phyloP scores from a whole-genome alignment of 2,113 vertebrate species.

The Ploceus nigricollis region DNA sequence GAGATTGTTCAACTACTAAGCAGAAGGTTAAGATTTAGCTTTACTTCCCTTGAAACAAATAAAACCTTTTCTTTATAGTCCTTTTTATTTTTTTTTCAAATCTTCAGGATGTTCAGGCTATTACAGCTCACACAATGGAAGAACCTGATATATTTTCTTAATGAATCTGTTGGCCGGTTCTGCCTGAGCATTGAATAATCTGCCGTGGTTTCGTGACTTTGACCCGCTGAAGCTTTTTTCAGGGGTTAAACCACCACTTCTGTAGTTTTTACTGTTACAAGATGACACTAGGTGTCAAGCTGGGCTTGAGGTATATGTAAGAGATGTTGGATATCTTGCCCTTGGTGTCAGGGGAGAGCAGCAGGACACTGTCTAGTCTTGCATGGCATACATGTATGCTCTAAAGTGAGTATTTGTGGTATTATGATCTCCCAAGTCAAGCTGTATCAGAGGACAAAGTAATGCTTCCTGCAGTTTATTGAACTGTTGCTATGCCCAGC shows the following conservation, averaged over 20 bases:
- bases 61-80: not conserved
- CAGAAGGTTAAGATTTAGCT: not conserved
- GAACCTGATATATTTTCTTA: not conserved
- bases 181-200: not conserved
- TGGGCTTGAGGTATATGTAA: not conserved
- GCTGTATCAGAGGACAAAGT: not conserved
- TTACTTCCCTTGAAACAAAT: not conserved
- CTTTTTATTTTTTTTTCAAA: not conserved
- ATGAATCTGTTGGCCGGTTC: not conserved
- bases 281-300: not conserved
- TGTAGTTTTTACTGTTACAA: not conserved
- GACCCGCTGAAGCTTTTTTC: not conserved
- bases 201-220: not conserved
- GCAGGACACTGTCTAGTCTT: not conserved
- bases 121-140: not conserved
- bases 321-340: not conserved
- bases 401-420: not conserved
- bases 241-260: not conserved
- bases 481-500: not conserved
- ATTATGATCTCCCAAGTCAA: not conserved
- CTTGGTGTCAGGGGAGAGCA: not conserved
- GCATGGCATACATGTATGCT: not conserved
- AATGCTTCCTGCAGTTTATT: not conserved
- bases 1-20: not conserved
- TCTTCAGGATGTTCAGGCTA: not conserved